Percentiles rank a stretch among this genome's conserved stretches.
Evolutionary conservation across 1,140 invertebrate species (phyloP).

Genomic region (Drosophila nebulosa): DNA sequence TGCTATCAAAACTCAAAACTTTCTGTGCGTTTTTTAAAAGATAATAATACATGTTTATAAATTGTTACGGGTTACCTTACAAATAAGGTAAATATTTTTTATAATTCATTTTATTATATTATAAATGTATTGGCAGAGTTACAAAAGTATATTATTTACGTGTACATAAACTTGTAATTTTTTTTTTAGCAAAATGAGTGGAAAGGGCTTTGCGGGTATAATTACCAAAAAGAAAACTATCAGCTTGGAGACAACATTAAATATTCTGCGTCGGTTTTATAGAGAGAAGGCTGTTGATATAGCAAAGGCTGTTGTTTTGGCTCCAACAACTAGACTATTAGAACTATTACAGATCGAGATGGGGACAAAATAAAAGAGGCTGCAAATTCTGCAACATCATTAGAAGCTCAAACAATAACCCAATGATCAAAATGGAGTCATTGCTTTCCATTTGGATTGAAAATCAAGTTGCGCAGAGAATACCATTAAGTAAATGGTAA

Average conservation of each 20-base stretch:
- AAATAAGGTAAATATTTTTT: too few species aligned
- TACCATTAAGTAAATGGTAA: conserved; percentile 49
- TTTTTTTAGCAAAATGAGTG: too few species aligned
- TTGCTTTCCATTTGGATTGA: too few species aligned
- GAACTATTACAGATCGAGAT: conserved; percentile 17
- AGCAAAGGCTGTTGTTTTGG: conserved; percentile 14
- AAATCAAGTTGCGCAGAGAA: conserved; percentile 43
- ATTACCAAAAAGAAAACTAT: conserved; percentile 23
- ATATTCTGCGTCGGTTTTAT: conserved; percentile 26
- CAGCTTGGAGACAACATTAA: conserved; percentile 30
- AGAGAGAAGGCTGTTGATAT: conserved; percentile 25
- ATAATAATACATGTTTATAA: too few species aligned
- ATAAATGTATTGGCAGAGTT: too few species aligned
- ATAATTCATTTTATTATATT: too few species aligned
- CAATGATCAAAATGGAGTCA: conserved; percentile 58
- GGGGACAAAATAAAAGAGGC: conserved; percentile 13
- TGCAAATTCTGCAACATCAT: conserved; percentile 3
- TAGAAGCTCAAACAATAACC: conserved; percentile 16
- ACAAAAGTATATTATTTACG: too few species aligned
- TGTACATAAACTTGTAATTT: too few species aligned
- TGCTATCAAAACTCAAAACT: too few species aligned
- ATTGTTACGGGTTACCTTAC: too few species aligned
- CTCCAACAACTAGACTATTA: conserved; percentile 14
- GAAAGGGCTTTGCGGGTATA: too few species aligned
- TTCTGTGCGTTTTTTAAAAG: too few species aligned